Evolutionary conservation across 2,113 vertebrate species (phyloP), one percentile per base, ranked within the genome.

Genomic region (Elachura formosa): DNA sequence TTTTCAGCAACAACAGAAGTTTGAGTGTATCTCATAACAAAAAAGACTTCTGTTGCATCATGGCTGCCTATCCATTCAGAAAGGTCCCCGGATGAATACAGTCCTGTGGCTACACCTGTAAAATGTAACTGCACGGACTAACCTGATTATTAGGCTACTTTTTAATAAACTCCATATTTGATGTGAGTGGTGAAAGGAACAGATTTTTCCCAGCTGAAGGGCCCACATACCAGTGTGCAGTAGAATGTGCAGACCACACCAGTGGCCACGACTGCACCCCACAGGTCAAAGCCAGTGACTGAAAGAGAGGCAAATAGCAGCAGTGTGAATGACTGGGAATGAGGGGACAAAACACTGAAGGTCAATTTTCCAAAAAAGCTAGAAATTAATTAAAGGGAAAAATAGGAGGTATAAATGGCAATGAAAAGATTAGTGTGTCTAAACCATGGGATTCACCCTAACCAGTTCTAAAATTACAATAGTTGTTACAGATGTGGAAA

Each of bases 241-340:
- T 99, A 99, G 96, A 99, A 99, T 21, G 98, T 99, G 52, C 99
- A 99, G 82, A 99, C 98, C 40, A 98, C 76, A 2, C 99, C 99
- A 4, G 98, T 99, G 1, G 98, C 98, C 64, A 99, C 94, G 62
- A 99, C 97, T 24, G 98, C 98, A 3, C 99, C 98, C 99, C 99
- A 99, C 87, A 99, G 97, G 87, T 98, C 80, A 5, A 99, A 97
- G 31, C 98, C 98, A 26, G 99, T 99, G 36, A 99, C 99, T 99
- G 96, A 91, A 89, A 96, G 76, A 55, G 64, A 96, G 31, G 33
- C 41, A 95, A 78, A 80, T 12, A 34, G 62, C 54, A 91, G 4
- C 55, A 52, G 12, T 20, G 36, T 76, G 54, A 91, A 66, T n/a
- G 29, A 79, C n/a, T n/a, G 23, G 33, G 34, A 69, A 0, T 25